phyloP scores from a whole-genome alignment of 2,797 vertebrate species.

The Pseudochirops corinnae region DNA sequence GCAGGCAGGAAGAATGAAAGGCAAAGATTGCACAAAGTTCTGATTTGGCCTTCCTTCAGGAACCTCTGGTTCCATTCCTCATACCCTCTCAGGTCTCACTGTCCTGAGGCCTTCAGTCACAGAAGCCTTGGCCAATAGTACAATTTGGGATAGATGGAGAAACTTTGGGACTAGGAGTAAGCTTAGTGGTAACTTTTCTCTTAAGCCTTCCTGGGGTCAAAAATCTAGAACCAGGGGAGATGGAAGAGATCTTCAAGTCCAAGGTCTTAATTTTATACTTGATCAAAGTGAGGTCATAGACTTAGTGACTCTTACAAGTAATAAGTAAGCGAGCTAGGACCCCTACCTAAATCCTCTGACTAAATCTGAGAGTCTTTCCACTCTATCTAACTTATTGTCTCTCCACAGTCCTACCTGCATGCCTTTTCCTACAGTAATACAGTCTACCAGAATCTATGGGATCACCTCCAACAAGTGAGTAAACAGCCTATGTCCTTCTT shows the following conservation, averaged over 20 bases:
- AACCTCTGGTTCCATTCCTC: not conserved
- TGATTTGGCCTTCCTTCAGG: not conserved
- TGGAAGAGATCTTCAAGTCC: too few relatives aligned
- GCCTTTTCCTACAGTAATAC: conserved; percentile 89
- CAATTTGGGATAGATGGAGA: not conserved
- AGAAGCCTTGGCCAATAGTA: not conserved
- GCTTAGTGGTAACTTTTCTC: not conserved
- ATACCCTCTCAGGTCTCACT: not conserved
- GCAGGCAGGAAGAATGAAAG: fast-evolving
- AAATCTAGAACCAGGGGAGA: too few relatives aligned
- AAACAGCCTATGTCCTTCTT: not conserved
- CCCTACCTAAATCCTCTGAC: not conserved
- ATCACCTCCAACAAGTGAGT: conserved; percentile 89
- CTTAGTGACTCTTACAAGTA: not conserved
- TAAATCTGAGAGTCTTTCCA: not conserved
- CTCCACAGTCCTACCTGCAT: conserved; percentile 91
- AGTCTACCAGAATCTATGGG: conserved; percentile 90
- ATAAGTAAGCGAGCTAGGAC: not conserved
- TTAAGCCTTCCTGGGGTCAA: not conserved
- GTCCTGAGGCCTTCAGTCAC: not conserved
- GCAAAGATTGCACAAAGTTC: not conserved
- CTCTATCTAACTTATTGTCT: not conserved
- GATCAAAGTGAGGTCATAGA: not conserved
- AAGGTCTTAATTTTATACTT: not conserved
- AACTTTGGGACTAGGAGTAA: not conserved